phyloP scores from a whole-genome alignment of 2,797 vertebrate species.

The Anomalospiza imberbis region DNA sequence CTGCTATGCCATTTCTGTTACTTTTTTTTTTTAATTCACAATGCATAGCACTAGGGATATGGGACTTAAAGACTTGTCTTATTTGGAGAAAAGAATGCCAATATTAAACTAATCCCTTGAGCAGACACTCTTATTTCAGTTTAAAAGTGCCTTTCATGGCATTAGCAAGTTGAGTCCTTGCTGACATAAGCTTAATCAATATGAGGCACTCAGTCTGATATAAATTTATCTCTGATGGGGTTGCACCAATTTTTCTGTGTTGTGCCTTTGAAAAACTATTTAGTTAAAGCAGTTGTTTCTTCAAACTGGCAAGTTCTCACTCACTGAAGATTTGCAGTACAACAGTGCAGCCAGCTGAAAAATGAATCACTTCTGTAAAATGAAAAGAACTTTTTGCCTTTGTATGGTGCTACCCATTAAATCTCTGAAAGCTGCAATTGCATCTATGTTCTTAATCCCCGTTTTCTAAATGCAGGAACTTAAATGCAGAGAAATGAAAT shows the following conservation, averaged over 20 bases:
- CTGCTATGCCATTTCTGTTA: not conserved
- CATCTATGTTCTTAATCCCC: not conserved
- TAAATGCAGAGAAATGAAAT: not conserved
- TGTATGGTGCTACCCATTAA: not conserved
- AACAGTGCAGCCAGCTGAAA: not conserved
- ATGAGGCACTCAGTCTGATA: constrained; percentile 12
- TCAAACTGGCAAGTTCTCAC: not conserved
- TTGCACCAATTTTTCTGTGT: not conserved
- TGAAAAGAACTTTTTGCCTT: not conserved
- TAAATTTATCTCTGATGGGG: constrained; percentile 17
- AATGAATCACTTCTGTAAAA: not conserved
- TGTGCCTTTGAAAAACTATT: constrained; percentile 3
- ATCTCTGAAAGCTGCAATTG: not conserved
- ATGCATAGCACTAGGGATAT: not conserved
- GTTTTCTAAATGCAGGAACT: constrained; percentile 4
- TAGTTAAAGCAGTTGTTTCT: constrained; percentile 11
- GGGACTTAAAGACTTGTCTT: not conserved
- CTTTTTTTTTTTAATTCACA: not conserved
- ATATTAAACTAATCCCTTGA: constrained; percentile 23
- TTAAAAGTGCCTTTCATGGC: constrained; percentile 42
- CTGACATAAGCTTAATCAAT: constrained; percentile 54
- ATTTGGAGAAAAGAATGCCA: not conserved
- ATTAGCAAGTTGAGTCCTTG: constrained; percentile 47
- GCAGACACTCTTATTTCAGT: constrained; percentile 8
- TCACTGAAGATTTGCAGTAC: not conserved